A percentile compares a stretch with the other conserved stretches of the same genome.
phyloP scores from a whole-genome alignment of 2,888 invertebrate genomes.

The Tryphoninae sp. region DNA sequence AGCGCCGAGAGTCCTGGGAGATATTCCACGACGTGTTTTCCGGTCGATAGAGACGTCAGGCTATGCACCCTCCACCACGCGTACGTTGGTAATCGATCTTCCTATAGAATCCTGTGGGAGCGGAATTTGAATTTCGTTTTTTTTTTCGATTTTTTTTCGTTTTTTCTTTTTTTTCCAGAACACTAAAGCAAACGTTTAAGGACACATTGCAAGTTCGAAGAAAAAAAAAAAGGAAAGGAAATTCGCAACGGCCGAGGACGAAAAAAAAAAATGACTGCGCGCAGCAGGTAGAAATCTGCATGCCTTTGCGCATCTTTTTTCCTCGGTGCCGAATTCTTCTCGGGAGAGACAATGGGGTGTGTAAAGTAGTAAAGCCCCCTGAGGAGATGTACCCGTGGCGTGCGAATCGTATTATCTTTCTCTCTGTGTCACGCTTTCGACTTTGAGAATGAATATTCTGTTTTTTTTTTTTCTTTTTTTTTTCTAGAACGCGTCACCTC shows the following conservation, averaged over 20 bases:
- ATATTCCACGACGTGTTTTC: constrained; percentile 61
- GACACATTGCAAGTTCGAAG: background rate
- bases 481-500: background rate
- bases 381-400: background rate
- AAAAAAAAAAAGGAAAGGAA: background rate
- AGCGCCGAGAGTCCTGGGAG: constrained; percentile 14
- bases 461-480: background rate
- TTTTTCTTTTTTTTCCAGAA: background rate
- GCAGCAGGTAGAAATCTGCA: background rate
- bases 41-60: constrained; percentile 67
- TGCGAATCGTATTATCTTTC: background rate
- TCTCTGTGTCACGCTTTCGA: background rate
- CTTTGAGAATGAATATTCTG: background rate
- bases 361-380: background rate
- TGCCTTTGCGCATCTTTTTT: background rate
- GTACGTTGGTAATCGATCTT: constrained; percentile 66
- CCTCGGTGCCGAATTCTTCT: background rate
- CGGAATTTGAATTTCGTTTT: constrained; percentile 41
- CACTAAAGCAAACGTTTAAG: background rate
- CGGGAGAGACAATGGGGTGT: background rate
- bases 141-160: background rate
- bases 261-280: background rate
- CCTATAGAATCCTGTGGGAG: constrained; percentile 61
- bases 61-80: constrained; percentile 16
- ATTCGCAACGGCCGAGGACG: background rate